phyloP scores from a whole-genome alignment of 2,113 vertebrate genomes.

The Chamaetylas fuelleborni region DNA sequence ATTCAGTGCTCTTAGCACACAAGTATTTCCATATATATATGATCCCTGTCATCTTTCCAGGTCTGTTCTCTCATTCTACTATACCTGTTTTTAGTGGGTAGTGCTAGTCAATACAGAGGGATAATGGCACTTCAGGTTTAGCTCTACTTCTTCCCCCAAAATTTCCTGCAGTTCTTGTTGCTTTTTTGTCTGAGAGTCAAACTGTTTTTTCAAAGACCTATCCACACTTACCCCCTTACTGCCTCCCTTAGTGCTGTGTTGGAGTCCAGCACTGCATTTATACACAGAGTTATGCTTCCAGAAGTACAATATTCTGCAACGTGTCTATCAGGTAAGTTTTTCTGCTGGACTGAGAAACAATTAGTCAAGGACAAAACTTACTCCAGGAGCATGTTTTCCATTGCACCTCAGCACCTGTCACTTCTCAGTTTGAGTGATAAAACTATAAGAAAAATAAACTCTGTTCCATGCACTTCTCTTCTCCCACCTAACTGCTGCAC shows the following conservation, averaged over 20 bases:
- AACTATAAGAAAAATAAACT: background rate
- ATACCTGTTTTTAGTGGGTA: rapidly evolving
- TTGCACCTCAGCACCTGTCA: background rate
- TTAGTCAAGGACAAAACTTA: background rate
- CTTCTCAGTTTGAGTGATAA: background rate
- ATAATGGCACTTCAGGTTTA: background rate
- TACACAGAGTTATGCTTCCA: background rate
- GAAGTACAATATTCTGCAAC: background rate
- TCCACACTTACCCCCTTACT: background rate
- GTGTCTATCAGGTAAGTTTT: background rate
- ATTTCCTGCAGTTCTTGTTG: background rate
- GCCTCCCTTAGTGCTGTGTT: background rate
- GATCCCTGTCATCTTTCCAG: background rate
- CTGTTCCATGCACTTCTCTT: background rate
- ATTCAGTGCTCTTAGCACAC: background rate
- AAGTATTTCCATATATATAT: background rate
- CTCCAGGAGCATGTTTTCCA: background rate
- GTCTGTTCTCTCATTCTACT: background rate
- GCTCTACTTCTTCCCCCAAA: background rate
- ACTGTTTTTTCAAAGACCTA: background rate
- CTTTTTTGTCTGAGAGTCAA: background rate
- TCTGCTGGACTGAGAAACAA: background rate
- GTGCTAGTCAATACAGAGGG: background rate
- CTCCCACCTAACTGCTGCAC: background rate
- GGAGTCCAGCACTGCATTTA: background rate